phyloP scores from a whole-genome alignment of 2,888 invertebrate species.

The Dicyrtomina minuta region DNA sequence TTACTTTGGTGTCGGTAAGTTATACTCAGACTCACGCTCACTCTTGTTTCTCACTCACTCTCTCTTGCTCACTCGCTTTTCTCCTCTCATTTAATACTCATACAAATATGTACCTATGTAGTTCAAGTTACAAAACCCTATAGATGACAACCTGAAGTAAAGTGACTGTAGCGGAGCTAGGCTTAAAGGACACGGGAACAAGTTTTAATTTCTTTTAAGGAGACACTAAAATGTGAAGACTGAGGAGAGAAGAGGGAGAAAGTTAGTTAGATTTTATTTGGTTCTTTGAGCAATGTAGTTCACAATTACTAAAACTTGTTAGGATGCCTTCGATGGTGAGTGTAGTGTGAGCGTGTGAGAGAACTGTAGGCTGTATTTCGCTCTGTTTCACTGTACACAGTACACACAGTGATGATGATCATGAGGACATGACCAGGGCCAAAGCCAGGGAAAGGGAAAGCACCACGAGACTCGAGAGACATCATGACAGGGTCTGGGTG shows the following conservation, averaged over 20 bases:
- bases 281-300: constrained; percentile 12
- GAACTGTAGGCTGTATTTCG: not conserved
- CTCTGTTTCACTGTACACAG: not conserved
- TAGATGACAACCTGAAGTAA: not conserved
- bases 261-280: not conserved
- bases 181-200: not conserved
- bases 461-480: not conserved
- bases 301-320: constrained; percentile 19
- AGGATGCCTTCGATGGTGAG: not conserved
- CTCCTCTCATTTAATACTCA: not conserved
- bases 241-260: not conserved
- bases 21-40: not conserved
- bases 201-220: constrained; percentile 9
- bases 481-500: not conserved
- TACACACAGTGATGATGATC: too few relatives aligned
- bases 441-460: too few relatives aligned
- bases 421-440: too few relatives aligned
- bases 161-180: too few relatives aligned
- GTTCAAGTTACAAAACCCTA: not conserved
- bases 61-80: not conserved
- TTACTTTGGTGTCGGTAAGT: not conserved
- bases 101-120: not conserved
- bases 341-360: not conserved
- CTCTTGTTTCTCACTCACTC: not conserved
- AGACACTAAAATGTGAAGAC: not conserved